Conservation (phyloP, 2,113 vertebrate species). For the Neodon shergylaensis region DNA sequence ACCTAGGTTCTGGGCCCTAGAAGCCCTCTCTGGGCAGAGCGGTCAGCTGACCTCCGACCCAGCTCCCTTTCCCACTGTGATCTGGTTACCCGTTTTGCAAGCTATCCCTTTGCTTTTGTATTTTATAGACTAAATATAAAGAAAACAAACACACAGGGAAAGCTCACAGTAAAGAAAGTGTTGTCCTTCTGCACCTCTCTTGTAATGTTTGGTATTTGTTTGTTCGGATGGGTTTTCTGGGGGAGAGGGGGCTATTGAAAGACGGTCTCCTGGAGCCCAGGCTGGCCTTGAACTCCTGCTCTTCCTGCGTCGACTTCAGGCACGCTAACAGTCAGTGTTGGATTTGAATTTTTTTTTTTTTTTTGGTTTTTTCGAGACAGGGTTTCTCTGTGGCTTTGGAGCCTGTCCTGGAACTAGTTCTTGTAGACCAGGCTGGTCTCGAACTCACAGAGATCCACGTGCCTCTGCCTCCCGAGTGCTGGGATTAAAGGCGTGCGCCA, state of each 20-base stretch:
- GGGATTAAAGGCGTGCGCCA: no score
- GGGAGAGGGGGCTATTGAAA: not conserved
- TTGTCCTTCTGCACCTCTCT: not conserved
- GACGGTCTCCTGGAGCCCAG: not conserved
- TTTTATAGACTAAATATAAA: conserved; percentile 9
- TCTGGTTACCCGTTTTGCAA: not conserved
- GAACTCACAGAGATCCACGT: no score
- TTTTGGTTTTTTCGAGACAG: no score
- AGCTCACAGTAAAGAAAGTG: not conserved
- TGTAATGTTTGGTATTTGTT: not conserved
- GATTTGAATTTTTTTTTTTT: no score
- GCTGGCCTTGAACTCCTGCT: not conserved
- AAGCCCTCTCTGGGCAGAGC: not conserved
- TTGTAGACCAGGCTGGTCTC: no score
- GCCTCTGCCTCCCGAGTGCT: no score
- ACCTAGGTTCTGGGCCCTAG: not conserved
- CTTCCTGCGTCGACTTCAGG: not conserved
- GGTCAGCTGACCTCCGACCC: not conserved
- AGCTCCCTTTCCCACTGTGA: not conserved
- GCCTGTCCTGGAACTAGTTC: no score
- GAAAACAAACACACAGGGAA: not conserved
- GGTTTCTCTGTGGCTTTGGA: no score
- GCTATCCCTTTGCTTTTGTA: not conserved
- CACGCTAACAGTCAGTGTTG: no score
- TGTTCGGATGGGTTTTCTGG: not conserved